Conservation (phyloP, 2,113 vertebrate genomes). For the Labeo catla region DNA sequence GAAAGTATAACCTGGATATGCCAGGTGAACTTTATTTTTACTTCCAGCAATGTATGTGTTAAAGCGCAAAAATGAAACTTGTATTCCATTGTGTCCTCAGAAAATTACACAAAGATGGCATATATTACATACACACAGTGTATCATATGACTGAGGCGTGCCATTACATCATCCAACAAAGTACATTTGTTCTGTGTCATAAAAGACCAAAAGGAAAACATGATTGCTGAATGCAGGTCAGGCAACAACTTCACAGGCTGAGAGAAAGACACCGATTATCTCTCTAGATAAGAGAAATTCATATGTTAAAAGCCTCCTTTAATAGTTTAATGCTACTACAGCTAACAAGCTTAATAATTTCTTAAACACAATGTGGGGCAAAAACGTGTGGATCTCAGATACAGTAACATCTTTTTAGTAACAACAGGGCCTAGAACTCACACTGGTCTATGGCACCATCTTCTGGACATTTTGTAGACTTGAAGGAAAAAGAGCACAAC, state of each 20-base stretch:
- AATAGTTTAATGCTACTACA: neutral
- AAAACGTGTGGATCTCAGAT: neutral
- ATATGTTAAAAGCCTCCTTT: neutral
- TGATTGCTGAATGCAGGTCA: neutral
- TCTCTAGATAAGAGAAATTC: neutral
- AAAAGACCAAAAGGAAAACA: neutral
- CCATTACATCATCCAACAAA: neutral
- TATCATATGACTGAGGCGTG: neutral
- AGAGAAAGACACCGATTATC: neutral
- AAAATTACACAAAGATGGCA: neutral
- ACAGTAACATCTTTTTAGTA: neutral
- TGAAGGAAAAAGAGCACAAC: neutral
- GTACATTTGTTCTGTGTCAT: conserved; percentile 4
- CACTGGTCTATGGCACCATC: conserved; percentile 11
- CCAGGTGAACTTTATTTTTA: neutral
- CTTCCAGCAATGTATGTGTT: neutral
- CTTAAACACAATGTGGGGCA: neutral
- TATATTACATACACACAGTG: neutral
- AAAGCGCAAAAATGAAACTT: neutral
- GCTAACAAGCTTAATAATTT: neutral
- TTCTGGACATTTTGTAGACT: conserved; percentile 7
- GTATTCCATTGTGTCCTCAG: neutral
- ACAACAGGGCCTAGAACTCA: neutral
- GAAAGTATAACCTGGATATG: neutral
- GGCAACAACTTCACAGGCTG: neutral